Evolutionary conservation across 2,888 invertebrate species (phyloP), one percentile per base, ranked within the genome.

Genomic region (Epinotia brunnichana): DNA sequence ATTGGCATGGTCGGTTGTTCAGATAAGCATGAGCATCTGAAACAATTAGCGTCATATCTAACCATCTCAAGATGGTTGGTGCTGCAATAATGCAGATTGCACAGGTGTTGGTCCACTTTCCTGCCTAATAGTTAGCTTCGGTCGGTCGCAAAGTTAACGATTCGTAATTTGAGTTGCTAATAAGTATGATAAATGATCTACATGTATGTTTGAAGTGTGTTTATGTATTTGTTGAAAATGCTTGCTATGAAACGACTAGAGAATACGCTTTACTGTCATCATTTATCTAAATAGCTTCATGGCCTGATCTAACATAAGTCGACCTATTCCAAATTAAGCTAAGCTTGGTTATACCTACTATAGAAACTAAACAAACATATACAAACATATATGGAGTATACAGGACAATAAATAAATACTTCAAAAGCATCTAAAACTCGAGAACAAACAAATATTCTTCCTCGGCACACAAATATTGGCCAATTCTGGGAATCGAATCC

Each of bases 11-110:
- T 7, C 13, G 48, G n/a, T 3, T n/a, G 48, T n/a, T n/a, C 48
- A 35, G 53, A 60, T 39, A 41, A 29, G 17, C 11, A 35, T 68
- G 48, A 62, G 48, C 41, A 72, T 56, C 56, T 62, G 68, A 57
- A 56, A 53, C 68, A 62, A 72, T 72, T 72, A 68, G 61, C 51
- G 15, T 57, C 35, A 56, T 59, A 59, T 64, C 21, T 61, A 54
- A n/a, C 44, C 35, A 24, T 54, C 51, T 67, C 29, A 17, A 21
- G 53, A 54, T 39, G 61, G 11, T n/a, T 75, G 72, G 64, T 75
- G 76, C 74, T 67, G 66, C 74, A 74, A 74, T 70, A 67, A 35
- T 70, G 48, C 70, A 67, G 70, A 76, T 76, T 77, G 74, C 77
- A 75, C 60, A 74, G 62, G 71, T 69, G 70, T 70, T 63, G 72